A percentile compares a stretch with the other conserved stretches of the same genome.
Evolutionary conservation across 2,888 invertebrate species (phyloP).

Genomic region (Listrodromus nycthemerus): DNA sequence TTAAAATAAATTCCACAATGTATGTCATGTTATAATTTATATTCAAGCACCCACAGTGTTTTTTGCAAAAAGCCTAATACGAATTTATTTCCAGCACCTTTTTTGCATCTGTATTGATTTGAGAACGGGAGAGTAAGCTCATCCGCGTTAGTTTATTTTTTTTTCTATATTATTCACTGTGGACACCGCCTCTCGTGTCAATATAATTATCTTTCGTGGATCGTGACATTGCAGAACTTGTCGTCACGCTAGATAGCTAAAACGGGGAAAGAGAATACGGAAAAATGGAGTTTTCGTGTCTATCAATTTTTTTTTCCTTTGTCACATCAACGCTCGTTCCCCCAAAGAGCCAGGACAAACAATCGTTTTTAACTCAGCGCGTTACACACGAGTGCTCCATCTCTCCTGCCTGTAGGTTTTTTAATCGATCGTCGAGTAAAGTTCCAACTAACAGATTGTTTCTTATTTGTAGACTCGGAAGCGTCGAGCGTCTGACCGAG

Average conservation of each 20-base stretch:
- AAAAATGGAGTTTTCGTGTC: constrained; percentile 21
- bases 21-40: neutral
- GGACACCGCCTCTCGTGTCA: constrained; percentile 43
- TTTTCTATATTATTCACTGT: constrained; percentile 20
- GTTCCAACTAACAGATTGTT: constrained; percentile 31
- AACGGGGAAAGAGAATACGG: constrained; percentile 5
- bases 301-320: constrained; percentile 48
- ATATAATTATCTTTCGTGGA: constrained; percentile 57
- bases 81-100: neutral
- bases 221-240: constrained; percentile 61
- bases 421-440: neutral
- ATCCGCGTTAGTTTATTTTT: constrained; percentile 4
- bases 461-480: constrained; percentile 82
- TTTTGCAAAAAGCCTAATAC: neutral
- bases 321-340: neutral
- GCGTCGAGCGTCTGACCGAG: constrained; percentile 85
- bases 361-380: neutral
- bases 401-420: neutral
- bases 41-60: neutral
- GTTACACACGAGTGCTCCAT: neutral
- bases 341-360: constrained; percentile 2
- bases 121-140: neutral
- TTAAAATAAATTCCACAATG: neutral
- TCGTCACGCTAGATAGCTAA: constrained; percentile 48
- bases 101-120: constrained; percentile 29